Evolutionary conservation across 2,113 vertebrate species (phyloP), one percentile per base, ranked within the genome.

Genomic region (Steatornis caripensis): DNA sequence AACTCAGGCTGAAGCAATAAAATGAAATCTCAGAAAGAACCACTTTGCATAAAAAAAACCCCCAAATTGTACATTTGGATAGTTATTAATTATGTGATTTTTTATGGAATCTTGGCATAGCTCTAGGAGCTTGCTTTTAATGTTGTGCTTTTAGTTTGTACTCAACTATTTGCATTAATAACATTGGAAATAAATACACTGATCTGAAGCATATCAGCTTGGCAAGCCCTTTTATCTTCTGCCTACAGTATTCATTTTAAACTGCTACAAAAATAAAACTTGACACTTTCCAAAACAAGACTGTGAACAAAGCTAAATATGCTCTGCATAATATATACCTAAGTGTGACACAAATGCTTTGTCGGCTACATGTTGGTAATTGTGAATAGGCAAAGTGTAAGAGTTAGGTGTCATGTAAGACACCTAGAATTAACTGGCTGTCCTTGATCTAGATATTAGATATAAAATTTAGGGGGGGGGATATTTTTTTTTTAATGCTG

Each of bases 171-270:
- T 90, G 29, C 72, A 61, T 84, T 90, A 84, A 61, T 49, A 84
- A 7, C 58, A 29, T 34, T 79, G 84, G 68, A 83, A 87, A 87
- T 86, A 92, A 93, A 88, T 64, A 60, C n/a, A n/a, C 19, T 45
- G 46, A 43, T 71, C 79, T 89, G 49, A 94, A 88, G 61, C 0
- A 0, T 58, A 77, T 90, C 41, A 53, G 29, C 57, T 92, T 89
- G 70, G 93, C 43, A 94, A 94, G 41, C 6, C n/a, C 55, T 93
- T 95, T 95, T 91, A 87, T 96, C 78, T 94, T 95, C 87, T 83
- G 66, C 86, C 82, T 84, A 53, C 29, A 34, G 29, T 87, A 79
- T 65, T 93, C 41, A 60, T 93, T 95, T 90, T 94, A 95, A 93
- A 84, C 22, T 76, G 70, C n/a, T 51, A 78, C 46, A 61, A 87